Conservation (phyloP, 2,888 invertebrate species). For the Drosophila setosimentum region DNA sequence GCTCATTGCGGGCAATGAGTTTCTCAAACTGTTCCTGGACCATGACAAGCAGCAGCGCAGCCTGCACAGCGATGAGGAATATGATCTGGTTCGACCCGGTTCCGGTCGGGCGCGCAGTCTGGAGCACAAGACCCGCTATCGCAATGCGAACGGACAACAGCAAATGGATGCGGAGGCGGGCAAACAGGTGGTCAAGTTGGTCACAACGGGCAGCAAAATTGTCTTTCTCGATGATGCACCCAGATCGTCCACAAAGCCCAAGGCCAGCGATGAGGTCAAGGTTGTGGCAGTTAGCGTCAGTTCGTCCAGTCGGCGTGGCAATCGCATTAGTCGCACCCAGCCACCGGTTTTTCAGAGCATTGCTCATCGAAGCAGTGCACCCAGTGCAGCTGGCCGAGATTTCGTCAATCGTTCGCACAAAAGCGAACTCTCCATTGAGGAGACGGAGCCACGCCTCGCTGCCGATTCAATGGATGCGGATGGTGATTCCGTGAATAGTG, state of each 20-base stretch:
- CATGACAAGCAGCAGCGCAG: conserved; percentile 76
- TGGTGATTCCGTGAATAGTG: conserved; percentile 81
- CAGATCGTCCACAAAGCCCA: conserved; percentile 26
- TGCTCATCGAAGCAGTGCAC: conserved; percentile 45
- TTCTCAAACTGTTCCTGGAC: conserved; percentile 82
- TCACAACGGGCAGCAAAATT: conserved; percentile 83
- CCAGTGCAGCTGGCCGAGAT: conserved; percentile 64
- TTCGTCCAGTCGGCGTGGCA: conserved; percentile 78
- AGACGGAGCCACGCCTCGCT: conserved; percentile 86
- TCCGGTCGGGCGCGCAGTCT: conserved; percentile 57
- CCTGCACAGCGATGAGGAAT: conserved; percentile 70
- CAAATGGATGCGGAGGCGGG: conserved; percentile 48
- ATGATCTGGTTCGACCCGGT: conserved; percentile 41
- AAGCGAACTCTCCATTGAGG: conserved; percentile 87
- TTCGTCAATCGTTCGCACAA: conserved; percentile 86
- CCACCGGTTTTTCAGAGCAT: conserved; percentile 23
- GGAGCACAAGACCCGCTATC: conserved; percentile 62
- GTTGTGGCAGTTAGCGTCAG: conserved; percentile 86
- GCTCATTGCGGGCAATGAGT: conserved; percentile 84
- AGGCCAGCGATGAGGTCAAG: conserved; percentile 82
- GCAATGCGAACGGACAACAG: conserved; percentile 59
- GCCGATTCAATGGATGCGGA: conserved; percentile 67
- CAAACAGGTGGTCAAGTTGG: conserved; percentile 81
- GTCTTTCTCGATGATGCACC: conserved; percentile 81
- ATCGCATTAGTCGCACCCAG: conserved; percentile 50